phyloP scores from a whole-genome alignment of 2,888 invertebrate genomes.

The Xestia sexstrigata region DNA sequence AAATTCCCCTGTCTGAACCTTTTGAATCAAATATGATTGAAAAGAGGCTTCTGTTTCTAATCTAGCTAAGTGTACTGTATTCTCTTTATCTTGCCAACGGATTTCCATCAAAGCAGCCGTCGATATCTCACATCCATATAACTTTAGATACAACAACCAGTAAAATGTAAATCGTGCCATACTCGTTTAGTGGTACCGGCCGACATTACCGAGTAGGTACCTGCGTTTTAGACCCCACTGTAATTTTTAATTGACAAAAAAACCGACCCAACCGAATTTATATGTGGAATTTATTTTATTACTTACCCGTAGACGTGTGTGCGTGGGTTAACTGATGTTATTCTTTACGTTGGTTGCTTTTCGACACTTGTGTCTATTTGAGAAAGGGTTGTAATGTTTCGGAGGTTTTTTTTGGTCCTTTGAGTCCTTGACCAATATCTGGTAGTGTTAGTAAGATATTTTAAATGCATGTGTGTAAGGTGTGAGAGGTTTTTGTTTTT shows the following conservation, averaged over 20 bases:
- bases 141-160: slow-evolving; percentile 51
- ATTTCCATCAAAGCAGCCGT: slow-evolving; percentile 43
- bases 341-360: slow-evolving; percentile 66
- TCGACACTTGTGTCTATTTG: slow-evolving; percentile 68
- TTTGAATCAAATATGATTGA: background rate
- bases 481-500: background rate
- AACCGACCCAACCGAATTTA: slow-evolving; percentile 85
- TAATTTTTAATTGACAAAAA: slow-evolving; percentile 91
- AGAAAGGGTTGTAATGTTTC: slow-evolving; percentile 50
- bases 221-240: slow-evolving; percentile 81
- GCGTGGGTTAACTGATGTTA: slow-evolving; percentile 79
- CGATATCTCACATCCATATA: slow-evolving; percentile 57
- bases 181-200: slow-evolving; percentile 51
- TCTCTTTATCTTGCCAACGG: background rate
- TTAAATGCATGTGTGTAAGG: slow-evolving; percentile 1
- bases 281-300: slow-evolving; percentile 89
- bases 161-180: slow-evolving; percentile 63
- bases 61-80: background rate
- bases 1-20: background rate
- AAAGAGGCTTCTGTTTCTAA: background rate
- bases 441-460: slow-evolving; percentile 8
- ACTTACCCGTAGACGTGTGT: slow-evolving; percentile 75
- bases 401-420: slow-evolving; percentile 38
- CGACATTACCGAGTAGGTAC: slow-evolving; percentile 75
- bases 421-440: slow-evolving; percentile 6